Percentiles rank a stretch among this genome's conserved stretches.
Conservation (phyloP, 2,888 invertebrate species). For the Chrysodeixis includens region DNA sequence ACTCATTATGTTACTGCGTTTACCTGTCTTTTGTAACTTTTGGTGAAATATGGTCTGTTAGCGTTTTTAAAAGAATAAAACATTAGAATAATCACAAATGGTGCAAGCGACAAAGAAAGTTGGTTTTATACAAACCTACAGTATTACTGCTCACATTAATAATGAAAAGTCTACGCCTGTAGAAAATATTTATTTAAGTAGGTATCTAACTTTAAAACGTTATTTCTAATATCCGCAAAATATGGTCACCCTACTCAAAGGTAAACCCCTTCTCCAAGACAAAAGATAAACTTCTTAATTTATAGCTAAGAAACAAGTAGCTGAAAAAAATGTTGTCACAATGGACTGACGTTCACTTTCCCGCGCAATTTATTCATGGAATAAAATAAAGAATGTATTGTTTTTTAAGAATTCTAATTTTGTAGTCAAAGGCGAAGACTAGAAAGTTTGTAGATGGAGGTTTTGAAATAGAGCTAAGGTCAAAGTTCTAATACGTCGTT, state of each 20-base stretch:
- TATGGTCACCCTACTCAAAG: constrained; percentile 33
- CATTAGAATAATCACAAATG: no score
- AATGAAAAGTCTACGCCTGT: no score
- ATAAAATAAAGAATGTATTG: constrained; percentile 38
- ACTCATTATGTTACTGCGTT: not conserved
- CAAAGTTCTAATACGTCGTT: no score
- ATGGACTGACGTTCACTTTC: constrained; percentile 47
- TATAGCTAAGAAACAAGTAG: constrained; percentile 65
- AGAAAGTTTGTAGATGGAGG: no score
- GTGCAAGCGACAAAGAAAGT: no score
- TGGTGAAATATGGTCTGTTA: not conserved
- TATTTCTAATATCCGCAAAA: not conserved
- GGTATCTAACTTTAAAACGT: no score
- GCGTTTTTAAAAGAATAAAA: no score
- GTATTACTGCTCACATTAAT: no score
- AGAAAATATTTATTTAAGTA: no score
- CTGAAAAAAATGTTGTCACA: constrained; percentile 59
- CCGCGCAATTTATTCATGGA: constrained; percentile 55
- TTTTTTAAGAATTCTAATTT: constrained; percentile 3
- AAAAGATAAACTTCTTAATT: constrained; percentile 72
- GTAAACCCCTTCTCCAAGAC: constrained; percentile 59
- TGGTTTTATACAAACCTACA: no score
- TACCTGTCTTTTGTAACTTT: not conserved
- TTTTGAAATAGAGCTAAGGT: no score
- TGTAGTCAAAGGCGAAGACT: not conserved